These are phyloP conservation scores for Hermetia illucens DNA, from an alignment of 1,140 invertebrate species.

Conservation along the genomic window DNA sequence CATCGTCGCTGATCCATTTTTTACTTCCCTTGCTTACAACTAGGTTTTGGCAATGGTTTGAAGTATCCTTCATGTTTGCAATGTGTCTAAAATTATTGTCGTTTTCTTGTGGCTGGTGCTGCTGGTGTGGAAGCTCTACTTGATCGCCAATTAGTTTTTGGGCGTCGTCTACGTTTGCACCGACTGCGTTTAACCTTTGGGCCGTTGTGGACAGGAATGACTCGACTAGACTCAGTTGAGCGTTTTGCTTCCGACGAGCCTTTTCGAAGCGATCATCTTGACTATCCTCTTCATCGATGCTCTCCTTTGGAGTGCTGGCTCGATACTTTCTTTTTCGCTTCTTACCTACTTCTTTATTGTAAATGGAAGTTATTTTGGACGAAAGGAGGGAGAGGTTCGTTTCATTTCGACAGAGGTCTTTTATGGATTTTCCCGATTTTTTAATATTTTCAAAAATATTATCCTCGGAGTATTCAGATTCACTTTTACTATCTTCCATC, in stretches of 20 bases:
- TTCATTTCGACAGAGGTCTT: slow-evolving; percentile 28
- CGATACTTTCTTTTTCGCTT: slow-evolving; percentile 16
- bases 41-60: slow-evolving; percentile 22
- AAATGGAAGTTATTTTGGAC: slow-evolving; percentile 28
- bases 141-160: too few relatives aligned
- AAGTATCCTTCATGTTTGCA: slow-evolving; percentile 2
- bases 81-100: slow-evolving; percentile 17
- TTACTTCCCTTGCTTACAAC: slow-evolving; percentile 30
- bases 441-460: slow-evolving; percentile 30
- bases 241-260: slow-evolving; percentile 25
- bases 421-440: slow-evolving; percentile 29
- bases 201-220: slow-evolving; percentile 27
- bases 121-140: too few relatives aligned
- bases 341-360: slow-evolving; percentile 19
- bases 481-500: slow-evolving; percentile 14
- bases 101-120: too few relatives aligned
- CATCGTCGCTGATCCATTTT: slow-evolving; percentile 26
- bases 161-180: slow-evolving; percentile 20
- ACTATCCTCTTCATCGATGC: slow-evolving; percentile 17
- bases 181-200: slow-evolving; percentile 24
- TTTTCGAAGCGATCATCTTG: slow-evolving; percentile 17
- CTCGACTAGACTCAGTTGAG: slow-evolving; percentile 26
- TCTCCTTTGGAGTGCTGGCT: slow-evolving; percentile 14
- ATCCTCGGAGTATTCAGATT: slow-evolving; percentile 26
- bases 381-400: slow-evolving; percentile 27